Evolutionary conservation across 2,797 vertebrate genomes (phyloP), one percentile per base, ranked within the genome.

Genomic region (Sus cebifrons): DNA sequence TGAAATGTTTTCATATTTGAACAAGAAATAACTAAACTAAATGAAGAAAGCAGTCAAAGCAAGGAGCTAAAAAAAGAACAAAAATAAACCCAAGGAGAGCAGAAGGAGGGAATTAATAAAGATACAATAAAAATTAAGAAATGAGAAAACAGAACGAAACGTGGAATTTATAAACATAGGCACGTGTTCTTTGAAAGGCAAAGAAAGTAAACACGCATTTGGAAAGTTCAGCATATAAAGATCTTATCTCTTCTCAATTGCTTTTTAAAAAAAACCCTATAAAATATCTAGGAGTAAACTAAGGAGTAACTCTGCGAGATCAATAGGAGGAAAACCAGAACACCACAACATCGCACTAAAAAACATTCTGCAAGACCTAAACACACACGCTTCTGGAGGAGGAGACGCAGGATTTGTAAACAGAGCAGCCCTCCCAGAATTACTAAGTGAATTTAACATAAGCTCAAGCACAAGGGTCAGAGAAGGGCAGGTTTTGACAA

Each of bases 1-100:
- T 71, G 87, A 96, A 95, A 93, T 91, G 74, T 89, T 95, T 93
- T 86, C 44, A 2, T 44, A 70, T 91, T 86, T 93, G 64, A 93
- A 95, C 49, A 89, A 93, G 64, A 95, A 95, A 89, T 70, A 73
- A 68, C 75, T 78, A 81, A 83, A 75, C 54, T 64, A 84, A 84
- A 56, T 49, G 84, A 89, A 87, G 75, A 77, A 75, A 86, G 65
- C 36, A 27, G 60, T 74, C 64, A 88, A 91, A 89, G 90, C 87
- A 81, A 56, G 49, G 20, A 56, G 23, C 52, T 74, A 60, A 88
- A 83, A 90, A 79, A 93, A 68, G 65, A 81, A 78, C 17, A 77
- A 92, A 92, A 79, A 60, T 64, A 49, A 92, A 73, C 17, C 7
- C 25, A 18, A 87, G 65, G 16, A 54, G 56, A 74, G 15, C 92